A percentile compares a stretch with the other conserved stretches of the same genome.
Evolutionary conservation across 2,888 invertebrate genomes (phyloP).

Genomic region (Mamestra brassicae): DNA sequence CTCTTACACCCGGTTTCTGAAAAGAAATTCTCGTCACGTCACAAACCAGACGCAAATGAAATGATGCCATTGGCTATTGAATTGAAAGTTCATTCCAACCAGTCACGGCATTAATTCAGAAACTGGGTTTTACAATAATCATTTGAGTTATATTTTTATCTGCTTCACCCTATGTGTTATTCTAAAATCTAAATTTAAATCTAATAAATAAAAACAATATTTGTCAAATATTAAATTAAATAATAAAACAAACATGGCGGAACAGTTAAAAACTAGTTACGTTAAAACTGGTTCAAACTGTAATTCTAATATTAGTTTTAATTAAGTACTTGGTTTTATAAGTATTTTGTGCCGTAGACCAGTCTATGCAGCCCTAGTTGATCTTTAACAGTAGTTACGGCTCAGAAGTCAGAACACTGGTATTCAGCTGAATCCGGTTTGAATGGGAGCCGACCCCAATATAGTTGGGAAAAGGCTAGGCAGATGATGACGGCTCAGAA

Average conservation of each 20-base stretch:
- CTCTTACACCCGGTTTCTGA: background rate
- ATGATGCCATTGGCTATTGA: background rate
- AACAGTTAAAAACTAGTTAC: slow-evolving; percentile 6
- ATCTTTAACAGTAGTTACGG: background rate
- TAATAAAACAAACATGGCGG: slow-evolving; percentile 53
- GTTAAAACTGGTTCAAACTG: slow-evolving; percentile 9
- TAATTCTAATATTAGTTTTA: slow-evolving; percentile 25
- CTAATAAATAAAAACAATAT: slow-evolving; percentile 58
- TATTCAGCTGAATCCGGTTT: too few relatives aligned
- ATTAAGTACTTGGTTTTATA: background rate
- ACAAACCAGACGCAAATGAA: background rate
- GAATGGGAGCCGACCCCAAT: too few relatives aligned
- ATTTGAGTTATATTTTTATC: background rate
- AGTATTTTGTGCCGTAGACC: background rate
- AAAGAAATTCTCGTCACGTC: background rate
- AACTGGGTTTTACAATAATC: too few relatives aligned
- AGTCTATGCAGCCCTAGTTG: background rate
- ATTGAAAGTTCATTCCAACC: background rate
- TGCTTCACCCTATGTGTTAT: slow-evolving; percentile 38
- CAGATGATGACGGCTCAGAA: background rate
- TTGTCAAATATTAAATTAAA: slow-evolving; percentile 52
- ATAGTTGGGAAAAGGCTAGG: too few relatives aligned
- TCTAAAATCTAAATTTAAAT: slow-evolving; percentile 41
- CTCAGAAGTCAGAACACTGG: too few relatives aligned
- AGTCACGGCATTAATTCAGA: too few relatives aligned